These are phyloP conservation scores for Caenorhabditis drosophilae DNA, from an alignment of 2,888 invertebrate genomes.

Conservation along the genomic window DNA sequence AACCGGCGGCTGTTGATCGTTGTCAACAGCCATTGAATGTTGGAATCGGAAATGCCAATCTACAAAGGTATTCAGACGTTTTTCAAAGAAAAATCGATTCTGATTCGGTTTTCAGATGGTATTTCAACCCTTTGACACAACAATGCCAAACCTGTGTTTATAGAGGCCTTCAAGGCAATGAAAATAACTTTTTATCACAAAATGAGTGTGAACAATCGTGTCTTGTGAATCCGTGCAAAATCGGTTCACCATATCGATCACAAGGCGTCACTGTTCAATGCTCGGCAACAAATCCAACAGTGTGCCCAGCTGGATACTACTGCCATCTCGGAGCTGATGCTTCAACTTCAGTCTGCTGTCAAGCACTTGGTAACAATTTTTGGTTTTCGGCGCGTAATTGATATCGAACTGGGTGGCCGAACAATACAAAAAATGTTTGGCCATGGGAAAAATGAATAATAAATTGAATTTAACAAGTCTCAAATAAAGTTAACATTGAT, in stretches of 20 bases:
- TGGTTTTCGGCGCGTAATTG: neutral
- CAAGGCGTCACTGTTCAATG: conserved; percentile 63
- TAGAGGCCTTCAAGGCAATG: conserved; percentile 58
- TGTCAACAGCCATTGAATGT: conserved; percentile 66
- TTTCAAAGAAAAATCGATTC: conserved; percentile 4
- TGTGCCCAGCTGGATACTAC: conserved; percentile 66
- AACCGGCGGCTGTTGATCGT: conserved; percentile 64
- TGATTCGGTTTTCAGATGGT: conserved; percentile 53
- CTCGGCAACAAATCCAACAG: conserved; percentile 53
- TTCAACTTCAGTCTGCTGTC: conserved; percentile 64
- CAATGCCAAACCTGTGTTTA: conserved; percentile 64
- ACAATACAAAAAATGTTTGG: no score
- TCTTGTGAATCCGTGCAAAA: conserved; percentile 65
- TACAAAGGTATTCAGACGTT: conserved; percentile 59
- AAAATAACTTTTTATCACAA: conserved; percentile 66
- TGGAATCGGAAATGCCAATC: conserved; percentile 65
- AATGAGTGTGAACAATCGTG: conserved; percentile 61
- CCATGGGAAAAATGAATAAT: no score
- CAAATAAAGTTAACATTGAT: no score
- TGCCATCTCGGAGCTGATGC: conserved; percentile 66
- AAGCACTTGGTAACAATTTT: conserved; percentile 61
- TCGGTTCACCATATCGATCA: conserved; percentile 64
- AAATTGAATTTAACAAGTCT: no score
- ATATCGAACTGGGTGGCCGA: neutral
- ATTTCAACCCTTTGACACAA: conserved; percentile 63